phyloP scores from a whole-genome alignment of 1,140 invertebrate genomes.

The Lycorma delicatula region DNA sequence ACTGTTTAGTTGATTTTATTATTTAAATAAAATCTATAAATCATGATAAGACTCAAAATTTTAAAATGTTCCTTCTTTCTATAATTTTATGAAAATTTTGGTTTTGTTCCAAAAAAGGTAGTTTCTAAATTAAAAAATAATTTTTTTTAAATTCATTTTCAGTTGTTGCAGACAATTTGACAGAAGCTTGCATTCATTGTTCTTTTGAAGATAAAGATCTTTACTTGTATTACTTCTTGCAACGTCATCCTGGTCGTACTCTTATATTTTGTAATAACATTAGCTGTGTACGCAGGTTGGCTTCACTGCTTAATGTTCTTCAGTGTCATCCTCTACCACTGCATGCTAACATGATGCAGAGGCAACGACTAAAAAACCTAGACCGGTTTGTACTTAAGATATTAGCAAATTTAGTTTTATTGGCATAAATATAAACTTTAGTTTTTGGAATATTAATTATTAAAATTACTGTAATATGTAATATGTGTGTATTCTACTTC shows the following conservation, averaged over 20 bases:
- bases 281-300: constrained; percentile 77
- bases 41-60: too few species aligned
- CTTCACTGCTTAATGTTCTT: constrained; percentile 72
- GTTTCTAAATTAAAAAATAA: too few species aligned
- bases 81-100: too few species aligned
- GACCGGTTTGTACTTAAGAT: constrained; percentile 50
- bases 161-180: constrained; percentile 74
- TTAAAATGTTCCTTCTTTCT: too few species aligned
- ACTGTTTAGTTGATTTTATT: too few species aligned
- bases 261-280: constrained; percentile 98
- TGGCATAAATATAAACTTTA: too few species aligned
- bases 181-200: constrained; percentile 71
- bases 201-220: constrained; percentile 76
- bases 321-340: constrained; percentile 67
- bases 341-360: constrained; percentile 93
- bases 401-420: background rate
- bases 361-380: constrained; percentile 88
- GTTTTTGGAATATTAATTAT: too few species aligned
- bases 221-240: constrained; percentile 88
- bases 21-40: too few species aligned
- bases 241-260: constrained; percentile 75
- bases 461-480: too few species aligned
- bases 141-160: too few species aligned
- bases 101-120: too few species aligned
- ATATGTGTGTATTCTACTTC: too few species aligned